Conservation (phyloP, 2,797 vertebrate species). For the Pachyuromys duprasi region DNA sequence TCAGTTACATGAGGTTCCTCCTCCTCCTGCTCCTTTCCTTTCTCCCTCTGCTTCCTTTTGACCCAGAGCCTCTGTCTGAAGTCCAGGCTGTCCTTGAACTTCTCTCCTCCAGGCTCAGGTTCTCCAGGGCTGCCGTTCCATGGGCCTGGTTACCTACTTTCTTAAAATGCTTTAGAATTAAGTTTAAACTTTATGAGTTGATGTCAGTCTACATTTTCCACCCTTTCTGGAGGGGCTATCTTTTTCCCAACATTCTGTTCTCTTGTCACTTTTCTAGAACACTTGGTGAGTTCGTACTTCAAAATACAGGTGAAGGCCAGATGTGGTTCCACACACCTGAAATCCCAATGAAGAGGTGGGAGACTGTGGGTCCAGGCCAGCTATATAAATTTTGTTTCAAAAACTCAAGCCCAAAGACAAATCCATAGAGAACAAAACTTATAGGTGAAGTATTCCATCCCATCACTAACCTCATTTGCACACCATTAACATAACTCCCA, state of each 20-base stretch:
- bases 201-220: background rate
- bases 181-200: background rate
- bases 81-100: background rate
- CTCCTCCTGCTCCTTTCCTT: background rate
- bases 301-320: background rate
- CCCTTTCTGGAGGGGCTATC: no score
- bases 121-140: background rate
- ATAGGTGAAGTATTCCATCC: background rate
- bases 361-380: background rate
- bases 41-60: background rate
- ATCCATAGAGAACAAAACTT: background rate
- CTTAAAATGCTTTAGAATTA: background rate
- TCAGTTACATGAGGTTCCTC: background rate
- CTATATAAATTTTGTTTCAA: background rate
- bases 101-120: background rate
- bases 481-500: background rate
- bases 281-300: background rate
- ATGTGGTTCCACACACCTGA: background rate
- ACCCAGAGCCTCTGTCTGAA: background rate
- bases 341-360: background rate
- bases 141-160: background rate
- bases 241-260: background rate
- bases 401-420: background rate
- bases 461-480: background rate
- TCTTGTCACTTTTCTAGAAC: background rate